Base-by-base conservation (phyloP, 2,888 invertebrate genomes). In the Lottia gigantea region DNA sequence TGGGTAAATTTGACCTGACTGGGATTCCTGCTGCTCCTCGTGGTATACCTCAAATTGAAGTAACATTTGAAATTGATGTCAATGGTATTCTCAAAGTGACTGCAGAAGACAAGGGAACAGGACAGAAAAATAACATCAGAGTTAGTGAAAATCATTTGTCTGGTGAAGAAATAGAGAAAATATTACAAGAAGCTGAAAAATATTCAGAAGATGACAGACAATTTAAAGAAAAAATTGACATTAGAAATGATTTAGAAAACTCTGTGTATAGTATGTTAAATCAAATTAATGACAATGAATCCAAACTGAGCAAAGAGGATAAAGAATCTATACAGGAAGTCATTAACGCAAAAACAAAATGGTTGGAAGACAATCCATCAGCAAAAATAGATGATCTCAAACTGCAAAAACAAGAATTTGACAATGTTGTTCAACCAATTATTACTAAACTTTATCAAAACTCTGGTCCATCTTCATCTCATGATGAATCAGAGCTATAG, bases 201-300 rank as follows among this genome's bases (percentile, higher is more conserved):
- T 99, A 97, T 90, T 97, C 98, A 25, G 98, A 98, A 85, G 98
- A 99, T 81, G 99, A 99, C 90, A 97, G 97, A 91, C 96, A 95
- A 89, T 75, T 84, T 14, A 87, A 87, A 77, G 83, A 97, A 90
- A 92, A 94, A 68, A 97, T 98, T 8, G 98, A 98, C 87, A 94
- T 98, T 1, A 93, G 97, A 78, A 98, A 98, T 89, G 98, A 98
- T 87, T 92, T 99, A 69, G 98, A 99, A 90, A 79, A 83, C 67
- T 98, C 98, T 85, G 96, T 97, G 0, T 99, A 99, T 90, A 96
- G 95, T 11, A 92, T 99, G 74, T 98, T 98, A 91, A 98, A 97
- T 90, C 97, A 98, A 90, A 91, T 99, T 47, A 92, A 92, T 71
- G 98, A 99, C 88, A 98, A 98, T 90, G 97, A 98, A 62, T 92